Evolutionary conservation across 2,888 invertebrate genomes (phyloP).

Genomic region (Cosmopolites sordidus): DNA sequence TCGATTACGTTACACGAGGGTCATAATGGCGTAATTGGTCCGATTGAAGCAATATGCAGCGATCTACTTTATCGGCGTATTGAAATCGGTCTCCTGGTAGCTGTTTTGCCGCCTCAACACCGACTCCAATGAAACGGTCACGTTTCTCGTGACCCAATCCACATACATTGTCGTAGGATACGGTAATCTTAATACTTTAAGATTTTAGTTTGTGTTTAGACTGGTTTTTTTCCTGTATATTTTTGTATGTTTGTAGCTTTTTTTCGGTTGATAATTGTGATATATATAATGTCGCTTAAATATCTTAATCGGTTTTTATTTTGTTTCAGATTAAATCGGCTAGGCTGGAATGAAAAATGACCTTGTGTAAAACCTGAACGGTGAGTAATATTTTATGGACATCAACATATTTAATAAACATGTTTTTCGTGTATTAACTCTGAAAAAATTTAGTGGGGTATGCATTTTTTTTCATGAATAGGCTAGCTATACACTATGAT

Average conservation of each 20-base stretch:
- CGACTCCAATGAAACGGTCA: slow-evolving; percentile 16
- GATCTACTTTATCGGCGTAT: slow-evolving; percentile 21
- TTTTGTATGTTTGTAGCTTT: too few relatives aligned
- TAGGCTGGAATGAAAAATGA: too few relatives aligned
- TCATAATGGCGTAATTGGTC: slow-evolving; percentile 15
- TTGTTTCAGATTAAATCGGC: slow-evolving; percentile 5
- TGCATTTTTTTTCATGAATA: too few relatives aligned
- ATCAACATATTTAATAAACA: too few relatives aligned
- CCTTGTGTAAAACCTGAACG: too few relatives aligned
- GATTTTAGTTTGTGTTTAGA: too few relatives aligned
- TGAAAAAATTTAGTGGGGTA: too few relatives aligned
- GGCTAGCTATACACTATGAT: too few relatives aligned
- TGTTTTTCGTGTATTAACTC: too few relatives aligned
- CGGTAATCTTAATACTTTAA: slow-evolving; percentile 2
- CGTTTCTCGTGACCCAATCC: slow-evolving; percentile 18
- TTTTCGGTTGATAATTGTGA: too few relatives aligned
- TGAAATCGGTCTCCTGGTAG: slow-evolving; percentile 20
- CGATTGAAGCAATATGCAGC: slow-evolving; percentile 17
- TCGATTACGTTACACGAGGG: slow-evolving; percentile 15
- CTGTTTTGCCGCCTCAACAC: slow-evolving; percentile 19
- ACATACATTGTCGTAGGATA: slow-evolving; percentile 7
- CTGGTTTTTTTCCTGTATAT: too few relatives aligned
- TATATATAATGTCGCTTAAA: neutral
- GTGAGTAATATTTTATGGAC: too few relatives aligned
- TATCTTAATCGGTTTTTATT: neutral